Evolutionary conservation across 2,888 invertebrate species (phyloP).

Genomic region (Bimastos eiseni): DNA sequence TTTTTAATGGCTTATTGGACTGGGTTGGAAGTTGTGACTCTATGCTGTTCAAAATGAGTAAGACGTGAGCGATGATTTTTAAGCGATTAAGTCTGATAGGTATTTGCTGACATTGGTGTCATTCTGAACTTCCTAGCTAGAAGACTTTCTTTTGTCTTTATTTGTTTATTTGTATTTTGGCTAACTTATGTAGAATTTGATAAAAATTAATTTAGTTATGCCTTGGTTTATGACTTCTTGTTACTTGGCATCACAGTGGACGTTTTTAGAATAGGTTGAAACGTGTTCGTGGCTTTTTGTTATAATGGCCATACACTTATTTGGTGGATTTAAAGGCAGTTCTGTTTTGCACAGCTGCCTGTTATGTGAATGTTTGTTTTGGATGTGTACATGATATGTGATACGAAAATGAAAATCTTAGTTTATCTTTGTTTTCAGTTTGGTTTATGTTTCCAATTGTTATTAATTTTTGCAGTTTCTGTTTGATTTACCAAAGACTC

Average conservation of each 20-base stretch:
- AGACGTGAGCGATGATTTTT: neutral
- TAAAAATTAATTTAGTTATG: neutral
- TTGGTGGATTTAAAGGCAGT: neutral
- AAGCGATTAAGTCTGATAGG: neutral
- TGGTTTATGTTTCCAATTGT: neutral
- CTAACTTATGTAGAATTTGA: neutral
- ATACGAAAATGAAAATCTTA: neutral
- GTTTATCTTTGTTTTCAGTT: slow-evolving; percentile 13
- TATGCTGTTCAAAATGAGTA: neutral
- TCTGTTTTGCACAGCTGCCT: neutral
- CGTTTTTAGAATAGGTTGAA: no score
- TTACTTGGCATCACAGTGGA: no score
- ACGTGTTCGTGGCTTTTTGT: neutral
- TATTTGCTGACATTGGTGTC: neutral
- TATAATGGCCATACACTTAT: neutral
- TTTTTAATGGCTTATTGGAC: neutral
- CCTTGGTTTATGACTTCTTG: neutral
- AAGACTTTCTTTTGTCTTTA: neutral
- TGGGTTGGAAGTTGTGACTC: neutral
- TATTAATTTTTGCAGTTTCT: neutral
- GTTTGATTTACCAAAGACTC: neutral
- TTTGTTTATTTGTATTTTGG: neutral
- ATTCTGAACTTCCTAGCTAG: neutral
- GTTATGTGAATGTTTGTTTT: neutral
- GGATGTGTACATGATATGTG: neutral